Percentiles rank a stretch among this genome's conserved stretches.
phyloP scores from a whole-genome alignment of 1,140 invertebrate species.

The Pectinophora gossypiella region DNA sequence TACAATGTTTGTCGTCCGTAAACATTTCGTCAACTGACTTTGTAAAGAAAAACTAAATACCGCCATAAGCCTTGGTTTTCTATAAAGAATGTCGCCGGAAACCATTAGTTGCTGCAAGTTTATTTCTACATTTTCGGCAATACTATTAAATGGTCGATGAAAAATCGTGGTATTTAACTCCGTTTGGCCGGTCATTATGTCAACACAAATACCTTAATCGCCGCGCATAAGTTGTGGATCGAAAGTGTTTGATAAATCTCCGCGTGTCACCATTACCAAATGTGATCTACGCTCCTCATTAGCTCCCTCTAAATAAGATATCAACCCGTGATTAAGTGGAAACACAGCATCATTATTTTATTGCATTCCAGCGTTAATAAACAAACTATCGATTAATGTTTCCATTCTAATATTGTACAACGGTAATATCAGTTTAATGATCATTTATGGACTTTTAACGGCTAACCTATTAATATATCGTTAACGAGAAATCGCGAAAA shows the following conservation, averaged over 20 bases:
- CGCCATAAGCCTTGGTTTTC: not conserved
- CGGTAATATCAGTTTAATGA: conserved; percentile 8
- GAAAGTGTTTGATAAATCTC: conserved; percentile 68
- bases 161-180: conserved; percentile 56
- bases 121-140: conserved; percentile 3
- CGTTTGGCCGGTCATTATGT: conserved; percentile 64
- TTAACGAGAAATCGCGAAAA: conserved; percentile 23
- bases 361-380: conserved; percentile 56
- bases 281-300: conserved; percentile 67
- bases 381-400: conserved; percentile 41
- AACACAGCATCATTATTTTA: conserved; percentile 56
- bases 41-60: no score
- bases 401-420: conserved; percentile 22
- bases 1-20: not conserved
- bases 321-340: conserved; percentile 54
- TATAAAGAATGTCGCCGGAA: not conserved
- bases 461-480: conserved; percentile 16
- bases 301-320: conserved; percentile 67
- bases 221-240: conserved; percentile 60
- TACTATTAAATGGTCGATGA: conserved; percentile 23
- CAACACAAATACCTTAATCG: conserved; percentile 67
- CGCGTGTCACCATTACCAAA: conserved; percentile 61
- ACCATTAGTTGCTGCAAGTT: not conserved
- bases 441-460: conserved; percentile 14
- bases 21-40: not conserved